Conservation (phyloP, 2,797 vertebrate genomes). For the Acanthurus leucopareius region DNA sequence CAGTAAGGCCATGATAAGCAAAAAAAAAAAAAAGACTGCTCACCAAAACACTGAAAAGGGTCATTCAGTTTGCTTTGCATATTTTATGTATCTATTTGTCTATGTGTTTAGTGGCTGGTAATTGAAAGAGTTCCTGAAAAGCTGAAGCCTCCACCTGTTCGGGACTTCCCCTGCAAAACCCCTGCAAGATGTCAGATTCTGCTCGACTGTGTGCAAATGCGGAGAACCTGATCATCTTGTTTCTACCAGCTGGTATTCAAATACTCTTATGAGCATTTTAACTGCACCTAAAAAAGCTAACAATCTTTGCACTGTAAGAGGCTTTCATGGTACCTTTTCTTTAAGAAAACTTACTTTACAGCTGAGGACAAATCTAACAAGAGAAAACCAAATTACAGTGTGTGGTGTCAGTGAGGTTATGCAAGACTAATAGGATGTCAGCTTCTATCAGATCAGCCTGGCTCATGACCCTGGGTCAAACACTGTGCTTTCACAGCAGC, state of each 20-base stretch:
- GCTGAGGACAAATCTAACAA: slow-evolving; percentile 10
- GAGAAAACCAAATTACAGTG: slow-evolving; percentile 25
- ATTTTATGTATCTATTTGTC: neutral
- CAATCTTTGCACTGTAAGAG: neutral
- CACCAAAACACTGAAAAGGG: neutral
- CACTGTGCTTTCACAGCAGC: slow-evolving; percentile 60
- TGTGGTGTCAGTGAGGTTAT: slow-evolving; percentile 33
- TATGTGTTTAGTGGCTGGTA: neutral
- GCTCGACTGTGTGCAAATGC: neutral
- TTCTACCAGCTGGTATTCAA: neutral
- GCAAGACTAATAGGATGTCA: slow-evolving; percentile 59
- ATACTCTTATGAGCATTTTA: neutral
- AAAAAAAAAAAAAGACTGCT: neutral
- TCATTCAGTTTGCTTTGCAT: neutral
- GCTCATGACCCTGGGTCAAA: slow-evolving; percentile 61
- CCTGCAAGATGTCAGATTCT: neutral
- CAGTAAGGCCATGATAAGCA: neutral
- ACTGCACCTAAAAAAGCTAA: neutral
- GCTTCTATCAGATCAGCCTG: slow-evolving; percentile 41
- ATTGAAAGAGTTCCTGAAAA: neutral
- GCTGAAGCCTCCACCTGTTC: neutral
- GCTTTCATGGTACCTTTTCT: neutral
- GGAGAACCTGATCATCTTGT: neutral
- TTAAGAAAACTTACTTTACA: neutral
- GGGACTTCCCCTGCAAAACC: neutral